Evolutionary conservation across 1,140 invertebrate species (phyloP), one percentile per base, ranked within the genome.

Genomic region (Berghia stephanieae): DNA sequence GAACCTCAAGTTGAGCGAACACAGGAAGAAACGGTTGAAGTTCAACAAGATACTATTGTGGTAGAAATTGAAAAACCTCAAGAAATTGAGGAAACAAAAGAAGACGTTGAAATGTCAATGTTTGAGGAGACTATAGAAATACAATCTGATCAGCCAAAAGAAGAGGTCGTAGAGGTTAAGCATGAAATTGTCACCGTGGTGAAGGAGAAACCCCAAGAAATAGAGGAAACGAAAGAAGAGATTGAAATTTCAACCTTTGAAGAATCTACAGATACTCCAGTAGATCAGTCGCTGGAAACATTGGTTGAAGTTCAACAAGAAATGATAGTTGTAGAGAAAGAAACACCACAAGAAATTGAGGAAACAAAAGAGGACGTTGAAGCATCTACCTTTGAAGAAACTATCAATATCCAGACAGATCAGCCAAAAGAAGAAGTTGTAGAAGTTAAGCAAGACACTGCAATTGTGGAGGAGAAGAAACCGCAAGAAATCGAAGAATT

Each of bases 121-220:
- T 1, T n/a, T 3, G 27, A 74, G n/a, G 57, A 57, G 36, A 75
- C 73, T 10, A 1, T 44, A n/a, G 75, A 73, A 21, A 43, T 72
- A 63, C 8, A 66, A 31, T n/a, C 60, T 13, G 44, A 49, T 27
- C 16, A 70, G 66, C 71, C 57, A 8, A 69, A 72, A n/a, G 63
- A 72, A 40, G 72, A 70, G 42, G 67, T 43, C 16, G 63, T 70
- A 43, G 74, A 73, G 24, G 46, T 66, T 66, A 1, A 42, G 16
- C 42, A 66, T 78, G 57, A 63, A 79, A 77, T 52, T 36, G 60
- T 77, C 70, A 55, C 46, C 69, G 71, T 72, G 66, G 49, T 68
- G 44, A 18, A 75, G 49, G 69, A 73, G 74, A 57, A 75, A 46
- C 49, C 74, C 24, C 60, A 76, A 24, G 34, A 76, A 49, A 63